A percentile compares a stretch with the other conserved stretches of the same genome.
These are phyloP conservation scores for Serranus cabrilla DNA, from an alignment of 2,797 vertebrate genomes.

Conservation along the genomic window DNA sequence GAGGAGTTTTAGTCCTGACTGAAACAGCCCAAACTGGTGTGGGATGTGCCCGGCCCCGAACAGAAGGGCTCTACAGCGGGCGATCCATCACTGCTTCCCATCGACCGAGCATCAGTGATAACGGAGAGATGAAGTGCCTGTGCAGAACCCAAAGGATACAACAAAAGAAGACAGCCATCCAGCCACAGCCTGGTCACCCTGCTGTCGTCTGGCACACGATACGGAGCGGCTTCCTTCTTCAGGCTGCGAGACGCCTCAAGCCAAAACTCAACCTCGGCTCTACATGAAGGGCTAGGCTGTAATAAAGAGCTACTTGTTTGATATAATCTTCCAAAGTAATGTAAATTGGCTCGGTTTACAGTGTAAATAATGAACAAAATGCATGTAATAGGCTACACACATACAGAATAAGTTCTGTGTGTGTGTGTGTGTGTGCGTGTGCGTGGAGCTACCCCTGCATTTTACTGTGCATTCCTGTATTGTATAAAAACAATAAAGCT, in stretches of 20 bases:
- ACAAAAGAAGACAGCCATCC: background rate
- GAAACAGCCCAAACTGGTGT: background rate
- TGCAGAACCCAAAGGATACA: background rate
- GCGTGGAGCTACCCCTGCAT: background rate
- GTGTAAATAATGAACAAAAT: too few relatives aligned
- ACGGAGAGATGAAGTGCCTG: background rate
- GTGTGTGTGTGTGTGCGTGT: background rate
- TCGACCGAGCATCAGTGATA: background rate
- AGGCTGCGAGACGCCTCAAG: background rate
- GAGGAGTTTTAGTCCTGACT: background rate
- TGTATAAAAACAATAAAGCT: background rate
- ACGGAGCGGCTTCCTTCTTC: background rate
- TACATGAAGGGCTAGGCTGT: too few relatives aligned
- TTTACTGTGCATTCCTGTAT: background rate
- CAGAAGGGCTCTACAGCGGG: background rate
- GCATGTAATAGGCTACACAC: too few relatives aligned
- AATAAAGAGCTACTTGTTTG: too few relatives aligned
- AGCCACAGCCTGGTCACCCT: background rate
- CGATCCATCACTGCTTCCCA: background rate
- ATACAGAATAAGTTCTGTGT: too few relatives aligned
- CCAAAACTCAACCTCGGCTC: background rate
- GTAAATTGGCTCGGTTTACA: too few relatives aligned
- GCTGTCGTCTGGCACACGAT: background rate
- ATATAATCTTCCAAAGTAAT: too few relatives aligned
- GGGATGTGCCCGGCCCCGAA: too few relatives aligned